Base-by-base conservation (phyloP, 2,113 vertebrate species). In the Psettodes erumei region DNA sequence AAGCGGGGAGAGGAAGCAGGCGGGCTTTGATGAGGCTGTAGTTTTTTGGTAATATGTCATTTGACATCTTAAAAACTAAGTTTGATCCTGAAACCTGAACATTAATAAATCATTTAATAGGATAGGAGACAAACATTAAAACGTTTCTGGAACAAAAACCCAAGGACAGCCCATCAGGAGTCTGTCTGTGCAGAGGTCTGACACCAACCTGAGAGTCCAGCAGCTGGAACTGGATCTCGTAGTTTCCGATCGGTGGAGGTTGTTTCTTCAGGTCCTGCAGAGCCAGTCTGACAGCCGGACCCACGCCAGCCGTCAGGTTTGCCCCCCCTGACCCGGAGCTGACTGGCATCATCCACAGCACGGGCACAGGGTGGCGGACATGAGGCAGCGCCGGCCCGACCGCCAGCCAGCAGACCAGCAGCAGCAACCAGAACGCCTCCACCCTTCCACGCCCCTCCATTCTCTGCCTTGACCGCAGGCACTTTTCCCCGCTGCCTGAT, bases 261-360 rank as follows among this genome's bases (percentile, higher is more conserved):
- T 93, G 93, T 19, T 75, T 90, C 73, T 82, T 71, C 63, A 96
- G 91, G 84, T 96, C 95, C 74, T 90, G 88, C 90, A 95, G 82
- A 61, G 95, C 95, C 85, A 96, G 82, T 42, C 81, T 86, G 60
- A 96, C 56, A 0, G 95, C 95, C 0, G 92, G 92, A 33, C 89
- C 11, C 58, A 95, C 82, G 0, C 77, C 87, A 0, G 88, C 89
- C 0, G 93, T 94, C 28, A 91, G 19, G 71, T 95, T 95, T 28
- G 38, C 90, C 54, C 5, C 48, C 21, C 67, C 89, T 2, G 82
- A 78, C 40, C 84, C 73, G 18, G 87, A 89, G 81, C 70, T 73
- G 35, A 63, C 45, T 1, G 94, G 94, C 84, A 90, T 87, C 82
- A 96, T 83, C 87, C 93, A 94, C 0, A 95, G 91, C 27, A 95